These are phyloP conservation scores for Mactromeris polynyma DNA, from an alignment of 2,888 invertebrate species.

Conservation along the genomic window DNA sequence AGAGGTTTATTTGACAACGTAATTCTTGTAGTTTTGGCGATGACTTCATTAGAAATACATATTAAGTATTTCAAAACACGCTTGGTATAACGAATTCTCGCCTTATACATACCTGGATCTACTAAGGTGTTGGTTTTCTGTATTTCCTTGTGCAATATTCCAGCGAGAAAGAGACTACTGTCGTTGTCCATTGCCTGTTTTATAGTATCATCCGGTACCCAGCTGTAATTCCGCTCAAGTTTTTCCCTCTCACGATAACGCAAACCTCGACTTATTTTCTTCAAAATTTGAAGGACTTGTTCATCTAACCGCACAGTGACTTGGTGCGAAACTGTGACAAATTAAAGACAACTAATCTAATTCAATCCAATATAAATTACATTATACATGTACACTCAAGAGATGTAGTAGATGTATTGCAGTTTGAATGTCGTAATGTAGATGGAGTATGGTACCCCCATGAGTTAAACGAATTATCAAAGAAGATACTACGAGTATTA, in stretches of 20 bases:
- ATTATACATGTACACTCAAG: too few species aligned
- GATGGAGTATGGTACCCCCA: too few species aligned
- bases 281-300: constrained; percentile 1
- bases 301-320: neutral
- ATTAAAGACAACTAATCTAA: too few species aligned
- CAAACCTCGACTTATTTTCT: constrained; percentile 10
- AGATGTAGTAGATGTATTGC: too few species aligned
- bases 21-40: too few species aligned
- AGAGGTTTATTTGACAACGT: too few species aligned
- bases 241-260: neutral
- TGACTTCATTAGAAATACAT: too few species aligned
- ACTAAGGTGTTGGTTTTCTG: neutral
- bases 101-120: neutral
- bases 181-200: constrained; percentile 14
- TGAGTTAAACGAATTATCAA: too few species aligned
- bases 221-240: neutral
- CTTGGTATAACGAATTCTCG: neutral
- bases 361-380: too few species aligned
- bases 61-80: too few species aligned
- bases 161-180: neutral
- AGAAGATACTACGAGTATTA: too few species aligned
- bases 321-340: neutral
- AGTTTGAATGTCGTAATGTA: too few species aligned
- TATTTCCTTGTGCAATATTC: constrained; percentile 13
- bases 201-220: neutral